Conservation (phyloP, 1,140 invertebrate species). For the Caenorhabditis brenneri region DNA sequence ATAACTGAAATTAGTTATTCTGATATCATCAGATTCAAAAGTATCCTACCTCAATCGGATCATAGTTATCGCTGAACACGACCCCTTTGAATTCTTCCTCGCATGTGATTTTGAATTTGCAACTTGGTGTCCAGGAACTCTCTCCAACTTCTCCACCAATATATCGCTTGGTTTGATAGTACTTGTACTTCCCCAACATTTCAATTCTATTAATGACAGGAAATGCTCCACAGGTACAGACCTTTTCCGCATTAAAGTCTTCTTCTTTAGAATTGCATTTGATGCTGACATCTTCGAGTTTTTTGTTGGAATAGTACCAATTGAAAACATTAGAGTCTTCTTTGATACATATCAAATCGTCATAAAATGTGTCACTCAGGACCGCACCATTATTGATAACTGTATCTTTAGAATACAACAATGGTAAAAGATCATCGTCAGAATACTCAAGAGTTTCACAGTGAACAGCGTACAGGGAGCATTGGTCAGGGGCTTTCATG, state of each 20-base stretch:
- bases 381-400: neutral
- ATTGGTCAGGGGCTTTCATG: neutral
- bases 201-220: neutral
- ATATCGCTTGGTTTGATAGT: too few species aligned
- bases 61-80: neutral
- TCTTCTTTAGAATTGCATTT: neutral
- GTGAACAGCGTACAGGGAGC: neutral
- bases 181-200: neutral
- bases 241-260: neutral
- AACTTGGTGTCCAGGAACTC: neutral
- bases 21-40: neutral
- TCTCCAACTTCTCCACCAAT: neutral
- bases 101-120: neutral
- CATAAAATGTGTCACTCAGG: neutral
- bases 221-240: neutral
- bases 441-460: too few species aligned
- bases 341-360: neutral
- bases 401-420: neutral
- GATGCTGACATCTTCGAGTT: neutral
- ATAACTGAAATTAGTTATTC: neutral
- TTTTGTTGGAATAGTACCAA: neutral
- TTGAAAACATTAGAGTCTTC: neutral
- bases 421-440: neutral
- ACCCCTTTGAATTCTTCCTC: neutral
- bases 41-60: neutral